phyloP scores from a whole-genome alignment of 2,113 vertebrate species.

The Gavia stellata region DNA sequence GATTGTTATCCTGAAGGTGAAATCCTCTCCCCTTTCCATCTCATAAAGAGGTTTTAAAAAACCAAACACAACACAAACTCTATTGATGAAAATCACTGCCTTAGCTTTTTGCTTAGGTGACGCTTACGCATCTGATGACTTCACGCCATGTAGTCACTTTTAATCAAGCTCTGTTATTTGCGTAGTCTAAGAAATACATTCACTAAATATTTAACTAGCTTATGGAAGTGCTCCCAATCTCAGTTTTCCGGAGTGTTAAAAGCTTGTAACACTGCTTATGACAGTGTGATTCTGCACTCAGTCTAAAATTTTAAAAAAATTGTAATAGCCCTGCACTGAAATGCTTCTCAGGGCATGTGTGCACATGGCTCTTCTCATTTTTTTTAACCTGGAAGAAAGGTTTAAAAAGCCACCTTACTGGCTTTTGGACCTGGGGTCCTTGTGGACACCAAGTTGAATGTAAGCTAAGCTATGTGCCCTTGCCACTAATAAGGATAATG shows the following conservation, averaged over 20 bases:
- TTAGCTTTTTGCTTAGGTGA: not conserved
- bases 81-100: not conserved
- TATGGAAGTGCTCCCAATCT: not conserved
- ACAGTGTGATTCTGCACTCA: not conserved
- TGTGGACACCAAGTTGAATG: not conserved
- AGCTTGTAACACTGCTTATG: not conserved
- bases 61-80: not conserved
- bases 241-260: not conserved
- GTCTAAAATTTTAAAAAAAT: too few relatives aligned
- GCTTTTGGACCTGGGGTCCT: not conserved
- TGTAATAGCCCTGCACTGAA: not conserved
- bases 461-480: not conserved
- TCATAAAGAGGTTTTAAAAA: not conserved
- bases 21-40: not conserved
- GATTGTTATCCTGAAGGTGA: not conserved
- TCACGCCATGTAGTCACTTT: not conserved
- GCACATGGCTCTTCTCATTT: not conserved
- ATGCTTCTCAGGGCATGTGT: not conserved
- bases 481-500: not conserved
- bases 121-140: accelerated
- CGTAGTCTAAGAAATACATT: not conserved
- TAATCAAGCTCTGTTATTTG: not conserved
- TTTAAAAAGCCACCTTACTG: not conserved
- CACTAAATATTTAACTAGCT: not conserved
- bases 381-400: not conserved